A percentile compares a stretch with the other conserved stretches of the same genome.
Evolutionary conservation across 2,797 vertebrate species (phyloP).

Genomic region (Hyperoplus immaculatus): DNA sequence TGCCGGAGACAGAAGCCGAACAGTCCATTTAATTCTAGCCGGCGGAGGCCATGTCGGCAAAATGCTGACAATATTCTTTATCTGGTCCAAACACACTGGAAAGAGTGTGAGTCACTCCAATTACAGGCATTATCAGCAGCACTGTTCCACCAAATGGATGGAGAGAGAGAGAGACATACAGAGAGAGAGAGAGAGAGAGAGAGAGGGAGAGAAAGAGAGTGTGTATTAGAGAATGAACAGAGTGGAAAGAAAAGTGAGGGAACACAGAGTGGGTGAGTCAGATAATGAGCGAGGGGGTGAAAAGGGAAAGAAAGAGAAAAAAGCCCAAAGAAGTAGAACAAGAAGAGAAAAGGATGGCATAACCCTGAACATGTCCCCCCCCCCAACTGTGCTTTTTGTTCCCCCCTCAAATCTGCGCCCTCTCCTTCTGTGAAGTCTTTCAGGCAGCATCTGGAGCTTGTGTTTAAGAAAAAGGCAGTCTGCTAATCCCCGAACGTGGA

Average conservation of each 20-base stretch:
- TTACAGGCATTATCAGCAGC: slow-evolving; percentile 87
- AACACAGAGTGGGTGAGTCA: slow-evolving; percentile 58
- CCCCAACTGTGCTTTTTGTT: slow-evolving; percentile 49
- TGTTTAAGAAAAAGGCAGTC: slow-evolving; percentile 48
- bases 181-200: slow-evolving; percentile 69
- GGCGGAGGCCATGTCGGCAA: slow-evolving; percentile 84
- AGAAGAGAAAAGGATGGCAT: slow-evolving; percentile 59
- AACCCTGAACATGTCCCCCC: slow-evolving; percentile 61
- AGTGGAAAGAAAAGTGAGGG: slow-evolving; percentile 63
- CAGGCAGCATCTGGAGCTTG: slow-evolving; percentile 63
- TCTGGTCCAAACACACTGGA: slow-evolving; percentile 88
- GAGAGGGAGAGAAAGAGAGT: slow-evolving; percentile 61
- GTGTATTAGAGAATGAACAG: slow-evolving; percentile 41
- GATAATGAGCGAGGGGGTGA: slow-evolving; percentile 67
- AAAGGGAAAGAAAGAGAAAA: slow-evolving; percentile 42
- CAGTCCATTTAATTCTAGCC: slow-evolving; percentile 87
- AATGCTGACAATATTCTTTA: slow-evolving; percentile 86
- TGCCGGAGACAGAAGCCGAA: slow-evolving; percentile 83
- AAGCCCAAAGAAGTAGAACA: slow-evolving; percentile 63
- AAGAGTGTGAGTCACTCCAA: slow-evolving; percentile 86
- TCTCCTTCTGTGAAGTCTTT: slow-evolving; percentile 64
- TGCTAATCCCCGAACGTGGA: slow-evolving; percentile 62
- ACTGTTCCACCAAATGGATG: slow-evolving; percentile 79
- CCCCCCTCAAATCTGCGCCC: slow-evolving; percentile 27
- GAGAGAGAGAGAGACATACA: slow-evolving; percentile 71